These are phyloP conservation scores for Ichneumon xanthorius DNA, from an alignment of 2,888 invertebrate species.

Conservation along the genomic window DNA sequence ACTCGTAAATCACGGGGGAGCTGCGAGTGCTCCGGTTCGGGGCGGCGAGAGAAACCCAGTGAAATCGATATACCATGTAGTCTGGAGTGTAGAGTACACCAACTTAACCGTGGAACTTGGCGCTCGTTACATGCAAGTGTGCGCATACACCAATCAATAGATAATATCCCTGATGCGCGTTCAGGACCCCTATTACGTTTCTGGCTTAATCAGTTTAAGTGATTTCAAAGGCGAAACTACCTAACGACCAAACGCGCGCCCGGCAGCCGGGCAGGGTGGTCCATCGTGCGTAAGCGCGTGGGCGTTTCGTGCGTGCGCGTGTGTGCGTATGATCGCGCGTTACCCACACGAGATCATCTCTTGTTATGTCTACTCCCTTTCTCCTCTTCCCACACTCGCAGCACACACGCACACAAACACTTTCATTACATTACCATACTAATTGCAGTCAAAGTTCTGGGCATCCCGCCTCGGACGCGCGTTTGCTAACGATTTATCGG, in stretches of 20 bases:
- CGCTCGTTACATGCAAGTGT: constrained; percentile 4
- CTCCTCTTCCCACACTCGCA: constrained; percentile 27
- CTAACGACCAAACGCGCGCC: constrained; percentile 59
- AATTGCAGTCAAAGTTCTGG: constrained; percentile 79
- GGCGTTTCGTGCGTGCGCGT: constrained; percentile 48
- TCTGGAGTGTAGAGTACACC: constrained; percentile 3
- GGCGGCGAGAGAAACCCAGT: constrained; percentile 27
- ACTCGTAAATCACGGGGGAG: constrained; percentile 74
- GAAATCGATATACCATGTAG: constrained; percentile 54
- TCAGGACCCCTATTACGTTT: constrained; percentile 68
- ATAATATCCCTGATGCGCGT: constrained; percentile 40
- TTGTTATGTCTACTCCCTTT: constrained; percentile 36
- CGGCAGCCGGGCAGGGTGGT: constrained; percentile 68
- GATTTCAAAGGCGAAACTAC: constrained; percentile 76
- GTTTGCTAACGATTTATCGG: constrained; percentile 74
- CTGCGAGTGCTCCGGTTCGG: constrained; percentile 52
- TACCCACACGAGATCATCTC: constrained; percentile 64
- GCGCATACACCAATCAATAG: constrained; percentile 6
- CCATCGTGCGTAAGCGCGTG: constrained; percentile 64
- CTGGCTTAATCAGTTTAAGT: constrained; percentile 81
- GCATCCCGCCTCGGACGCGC: constrained; percentile 40
- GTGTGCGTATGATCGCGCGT: constrained; percentile 50
- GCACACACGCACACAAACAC: constrained; percentile 5
- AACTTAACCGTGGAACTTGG: background rate
- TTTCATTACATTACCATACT: constrained; percentile 78